These are phyloP conservation scores for Drosophila nigricruria DNA, from an alignment of 2,888 invertebrate genomes.

Conservation along the genomic window DNA sequence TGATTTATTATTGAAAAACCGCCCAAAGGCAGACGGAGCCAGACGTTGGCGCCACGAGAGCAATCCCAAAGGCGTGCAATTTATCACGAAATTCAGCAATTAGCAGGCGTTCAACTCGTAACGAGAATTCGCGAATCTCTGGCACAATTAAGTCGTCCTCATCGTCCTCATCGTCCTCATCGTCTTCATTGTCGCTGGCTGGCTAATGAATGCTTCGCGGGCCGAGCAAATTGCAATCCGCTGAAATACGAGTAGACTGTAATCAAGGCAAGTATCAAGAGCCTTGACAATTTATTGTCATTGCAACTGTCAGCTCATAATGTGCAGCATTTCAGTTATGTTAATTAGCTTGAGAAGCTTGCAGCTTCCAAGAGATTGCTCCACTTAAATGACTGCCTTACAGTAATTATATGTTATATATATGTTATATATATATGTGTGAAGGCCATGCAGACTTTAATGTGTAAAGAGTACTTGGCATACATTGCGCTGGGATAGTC, in stretches of 20 bases:
- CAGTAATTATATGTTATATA: neutral
- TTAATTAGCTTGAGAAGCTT: slow-evolving; percentile 43
- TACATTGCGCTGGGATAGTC: neutral
- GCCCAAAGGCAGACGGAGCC: neutral
- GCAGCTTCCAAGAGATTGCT: neutral
- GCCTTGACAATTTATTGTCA: slow-evolving; percentile 51
- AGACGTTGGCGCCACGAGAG: neutral
- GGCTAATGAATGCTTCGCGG: slow-evolving; percentile 14
- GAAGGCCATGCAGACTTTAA: neutral
- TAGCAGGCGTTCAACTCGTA: slow-evolving; percentile 57
- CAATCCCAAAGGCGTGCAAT: slow-evolving; percentile 33
- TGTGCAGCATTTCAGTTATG: slow-evolving; percentile 45
- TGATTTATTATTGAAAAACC: slow-evolving; percentile 53
- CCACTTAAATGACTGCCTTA: slow-evolving; percentile 1
- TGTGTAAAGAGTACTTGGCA: neutral
- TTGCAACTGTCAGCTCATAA: slow-evolving; percentile 47
- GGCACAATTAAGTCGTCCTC: slow-evolving; percentile 46
- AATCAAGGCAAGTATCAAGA: slow-evolving; percentile 54
- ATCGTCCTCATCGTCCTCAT: neutral
- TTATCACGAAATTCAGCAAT: slow-evolving; percentile 67
- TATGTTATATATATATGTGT: neutral
- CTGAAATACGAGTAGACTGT: slow-evolving; percentile 34
- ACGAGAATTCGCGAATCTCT: slow-evolving; percentile 32
- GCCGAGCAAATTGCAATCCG: neutral
- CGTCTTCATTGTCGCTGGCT: slow-evolving; percentile 2